phyloP scores from a whole-genome alignment of 1,140 invertebrate species.

The Phymorhynchus buccinoides region DNA sequence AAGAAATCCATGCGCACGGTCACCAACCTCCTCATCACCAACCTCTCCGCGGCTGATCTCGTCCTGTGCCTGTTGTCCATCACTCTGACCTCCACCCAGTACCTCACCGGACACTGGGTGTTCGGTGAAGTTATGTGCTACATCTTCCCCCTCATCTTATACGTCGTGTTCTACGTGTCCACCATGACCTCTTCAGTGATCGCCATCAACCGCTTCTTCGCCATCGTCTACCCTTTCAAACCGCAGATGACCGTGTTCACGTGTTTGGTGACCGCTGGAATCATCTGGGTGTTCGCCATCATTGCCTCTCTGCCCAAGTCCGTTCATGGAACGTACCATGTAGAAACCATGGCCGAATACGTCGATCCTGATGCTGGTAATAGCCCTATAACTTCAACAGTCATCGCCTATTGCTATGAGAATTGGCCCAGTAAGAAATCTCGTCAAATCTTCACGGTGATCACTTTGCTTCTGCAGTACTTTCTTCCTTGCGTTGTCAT shows the following conservation, averaged over 20 bases:
- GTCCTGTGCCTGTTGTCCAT: slow-evolving; percentile 91
- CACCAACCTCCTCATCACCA: slow-evolving; percentile 97
- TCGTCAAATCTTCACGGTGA: slow-evolving; percentile 83
- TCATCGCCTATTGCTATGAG: slow-evolving; percentile 94
- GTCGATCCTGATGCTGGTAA: too few relatives aligned
- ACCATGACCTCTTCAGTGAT: slow-evolving; percentile 96
- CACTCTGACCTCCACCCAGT: slow-evolving; percentile 83
- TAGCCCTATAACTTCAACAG: too few relatives aligned
- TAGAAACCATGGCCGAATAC: too few relatives aligned
- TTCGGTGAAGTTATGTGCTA: slow-evolving; percentile 92
- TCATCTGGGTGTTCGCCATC: slow-evolving; percentile 92
- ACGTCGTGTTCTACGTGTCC: slow-evolving; percentile 89
- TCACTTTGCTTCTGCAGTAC: slow-evolving; percentile 92
- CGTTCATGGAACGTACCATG: too few relatives aligned
- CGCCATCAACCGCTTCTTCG: slow-evolving; percentile 95
- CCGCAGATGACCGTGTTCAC: slow-evolving; percentile 85
- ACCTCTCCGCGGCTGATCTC: slow-evolving; percentile 95
- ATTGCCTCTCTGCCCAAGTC: slow-evolving; percentile 91
- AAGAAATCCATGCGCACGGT: slow-evolving; percentile 97
- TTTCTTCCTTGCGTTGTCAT: slow-evolving; percentile 95
- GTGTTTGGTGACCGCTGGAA: slow-evolving; percentile 85
- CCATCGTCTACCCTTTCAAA: slow-evolving; percentile 96
- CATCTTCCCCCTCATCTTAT: slow-evolving; percentile 90
- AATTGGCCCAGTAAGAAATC: slow-evolving; percentile 86
- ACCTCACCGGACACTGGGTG: slow-evolving; percentile 92